Base-by-base conservation (phyloP, 2,797 vertebrate genomes). In the Pagetopsis macropterus region DNA sequence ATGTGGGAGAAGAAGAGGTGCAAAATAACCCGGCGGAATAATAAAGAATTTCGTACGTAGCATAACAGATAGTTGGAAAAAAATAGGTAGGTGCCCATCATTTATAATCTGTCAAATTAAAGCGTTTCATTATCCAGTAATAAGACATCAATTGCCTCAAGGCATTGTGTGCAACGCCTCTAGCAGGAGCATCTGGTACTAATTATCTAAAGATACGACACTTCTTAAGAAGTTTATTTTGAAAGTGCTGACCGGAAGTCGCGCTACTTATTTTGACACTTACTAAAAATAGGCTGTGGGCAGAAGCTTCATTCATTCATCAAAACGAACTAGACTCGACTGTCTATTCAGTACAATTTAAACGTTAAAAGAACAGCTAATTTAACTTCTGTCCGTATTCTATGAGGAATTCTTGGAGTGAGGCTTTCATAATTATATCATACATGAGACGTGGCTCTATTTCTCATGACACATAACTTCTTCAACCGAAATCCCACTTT, bases 361-460 rank as follows among this genome's bases (percentile, higher is more conserved):
- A 7, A 27, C 17, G 48, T 54, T 17, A 0, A 37, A 7, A 37
- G 15, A n/a, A 13, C 9, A 17, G 1, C 40, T 14, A 17, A 14
- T 1, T 1, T 2, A 5, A 3, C 11, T 1, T 6, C 52, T 19
- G 55, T 57, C 55, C 1, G 59, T 14, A 51, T 52, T 31, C 15
- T 3, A 65, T 5, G 64, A 83, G 73, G 86, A 87, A 84, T 78
- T 83, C 3, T 37, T 56, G 9, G 44, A 59, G 8, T 2, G 55
- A 40, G 31, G 52, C 50, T 76, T 40, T 66, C 40, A 4, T 58
- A 57, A 56, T 81, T 33, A 82, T 81, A 72, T 83, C 86, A 82
- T 65, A 65, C 33, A 14, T 66, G 81, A 89, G 79, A 92, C 90
- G 86, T 91, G 90, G 89, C 89, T 88, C 52, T 41, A 44, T 80